Conservation (phyloP, 2,113 vertebrate species). For the Cinclus mexicanus region DNA sequence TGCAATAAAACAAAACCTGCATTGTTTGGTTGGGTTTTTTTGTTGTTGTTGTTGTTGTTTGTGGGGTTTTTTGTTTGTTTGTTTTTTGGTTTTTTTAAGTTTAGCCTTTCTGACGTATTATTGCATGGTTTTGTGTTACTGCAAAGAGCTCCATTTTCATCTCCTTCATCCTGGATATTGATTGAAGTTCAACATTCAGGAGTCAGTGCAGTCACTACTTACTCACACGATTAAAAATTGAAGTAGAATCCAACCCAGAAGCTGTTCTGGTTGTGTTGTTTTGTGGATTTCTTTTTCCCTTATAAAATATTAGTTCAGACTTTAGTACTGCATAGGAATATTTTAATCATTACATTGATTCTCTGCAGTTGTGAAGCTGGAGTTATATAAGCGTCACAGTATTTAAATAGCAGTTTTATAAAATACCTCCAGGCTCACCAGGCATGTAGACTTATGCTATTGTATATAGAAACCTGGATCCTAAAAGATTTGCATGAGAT, state of each 20-base stretch:
- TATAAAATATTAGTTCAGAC: neutral
- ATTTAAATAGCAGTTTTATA: neutral
- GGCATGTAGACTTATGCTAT: neutral
- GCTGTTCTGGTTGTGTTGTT: neutral
- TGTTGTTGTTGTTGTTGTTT: too few relatives aligned
- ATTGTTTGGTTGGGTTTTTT: neutral
- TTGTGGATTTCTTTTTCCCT: neutral
- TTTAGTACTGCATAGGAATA: neutral
- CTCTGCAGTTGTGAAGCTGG: neutral
- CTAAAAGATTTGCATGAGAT: neutral
- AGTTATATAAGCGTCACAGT: neutral
- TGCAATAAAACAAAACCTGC: neutral
- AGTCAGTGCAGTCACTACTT: neutral
- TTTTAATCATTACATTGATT: neutral
- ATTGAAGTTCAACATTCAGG: neutral
- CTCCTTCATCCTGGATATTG: neutral
- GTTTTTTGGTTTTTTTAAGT: neutral
- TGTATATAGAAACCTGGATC: neutral
- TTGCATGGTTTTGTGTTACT: neutral
- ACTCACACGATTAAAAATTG: neutral
- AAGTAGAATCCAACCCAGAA: neutral
- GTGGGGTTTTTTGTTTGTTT: neutral
- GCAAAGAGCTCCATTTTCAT: neutral
- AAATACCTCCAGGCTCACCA: neutral
- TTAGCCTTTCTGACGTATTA: neutral